Percentiles rank a stretch among this genome's conserved stretches.
phyloP scores from a whole-genome alignment of 2,113 vertebrate genomes.

The Poicephalus gulielmi region DNA sequence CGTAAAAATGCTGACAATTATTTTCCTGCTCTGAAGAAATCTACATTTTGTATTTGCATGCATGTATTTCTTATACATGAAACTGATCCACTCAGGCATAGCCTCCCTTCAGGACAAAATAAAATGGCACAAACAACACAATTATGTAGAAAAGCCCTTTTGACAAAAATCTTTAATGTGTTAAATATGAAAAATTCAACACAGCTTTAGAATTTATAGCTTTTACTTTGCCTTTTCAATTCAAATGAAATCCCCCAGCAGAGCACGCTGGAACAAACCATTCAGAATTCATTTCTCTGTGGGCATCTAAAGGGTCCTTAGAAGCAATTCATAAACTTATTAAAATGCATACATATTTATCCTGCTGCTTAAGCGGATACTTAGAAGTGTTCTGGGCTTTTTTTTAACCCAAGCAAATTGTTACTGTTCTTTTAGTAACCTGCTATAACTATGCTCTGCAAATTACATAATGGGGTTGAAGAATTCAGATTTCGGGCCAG shows the following conservation, averaged over 20 bases:
- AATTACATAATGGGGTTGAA: not conserved
- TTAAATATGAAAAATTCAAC: not conserved
- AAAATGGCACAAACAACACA: not conserved
- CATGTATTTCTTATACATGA: not conserved
- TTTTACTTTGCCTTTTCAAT: slow-evolving; percentile 12
- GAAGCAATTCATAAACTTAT: slow-evolving; percentile 30
- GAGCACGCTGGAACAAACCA: slow-evolving; percentile 6
- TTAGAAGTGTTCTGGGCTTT: not conserved
- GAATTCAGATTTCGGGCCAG: not conserved
- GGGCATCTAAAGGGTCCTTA: slow-evolving; percentile 1
- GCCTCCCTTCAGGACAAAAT: not conserved
- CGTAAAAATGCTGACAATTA: not conserved
- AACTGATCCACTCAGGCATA: not conserved
- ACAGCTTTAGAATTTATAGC: slow-evolving; percentile 18
- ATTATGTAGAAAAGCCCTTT: not conserved
- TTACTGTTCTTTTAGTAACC: not conserved
- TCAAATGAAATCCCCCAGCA: slow-evolving; percentile 16
- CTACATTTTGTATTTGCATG: not conserved
- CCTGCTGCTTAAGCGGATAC: not conserved
- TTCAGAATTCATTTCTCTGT: slow-evolving; percentile 32
- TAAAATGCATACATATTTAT: not conserved
- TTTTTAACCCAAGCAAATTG: slow-evolving; percentile 23
- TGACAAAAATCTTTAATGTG: not conserved
- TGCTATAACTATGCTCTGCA: not conserved
- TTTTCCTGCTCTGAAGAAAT: not conserved